Base-by-base conservation (phyloP, 2,113 vertebrate species). In the Scatophagus argus region DNA sequence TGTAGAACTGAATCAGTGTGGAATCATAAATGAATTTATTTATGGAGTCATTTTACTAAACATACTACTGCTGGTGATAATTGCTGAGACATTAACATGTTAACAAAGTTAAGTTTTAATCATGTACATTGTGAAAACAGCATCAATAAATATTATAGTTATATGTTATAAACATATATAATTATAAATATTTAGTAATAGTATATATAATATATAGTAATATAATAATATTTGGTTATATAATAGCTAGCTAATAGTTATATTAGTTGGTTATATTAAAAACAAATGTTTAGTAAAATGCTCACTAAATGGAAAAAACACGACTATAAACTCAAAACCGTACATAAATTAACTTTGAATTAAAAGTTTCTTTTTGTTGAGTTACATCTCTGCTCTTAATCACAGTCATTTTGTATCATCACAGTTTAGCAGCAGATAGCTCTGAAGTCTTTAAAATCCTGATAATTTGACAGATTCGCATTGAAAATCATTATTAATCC, bases 401-500 rank as follows among this genome's bases (percentile, higher is more conserved):
- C 31, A 32, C 41, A n/a, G 63, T 36, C 8, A 31, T 47, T 71
- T 49, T 21, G 25, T 71, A 61, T 82, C 43, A 49, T 61, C 39
- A 27, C 38, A 23, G 39, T 70, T 27, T 54, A 47, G 34, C 31
- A 8, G 11, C 7, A 25, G 8, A 21, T 41, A 52, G 5, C 61
- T 23, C 58, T 38, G 56, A 83, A 58, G 59, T 68, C 46, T 52
- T 87, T 85, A 38, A 79, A 74, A 36, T 2, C 41, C 5, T 29
- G 61, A 9, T 64, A 27, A 67, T 70, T 55, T 76, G 62, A 70
- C 34, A 59, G 77, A 79, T 56, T 59, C 68, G 67, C 19, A 55
- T 63, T 70, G 8, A 67, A 82, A 84, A 76, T 66, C 36, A 54
- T 56, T 81, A 78, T 61, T 84, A 62, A 86, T 68, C 27, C 58